A percentile compares a stretch with the other conserved stretches of the same genome.
Evolutionary conservation across 2,797 vertebrate species (phyloP).

Genomic region (Menidia menidia): DNA sequence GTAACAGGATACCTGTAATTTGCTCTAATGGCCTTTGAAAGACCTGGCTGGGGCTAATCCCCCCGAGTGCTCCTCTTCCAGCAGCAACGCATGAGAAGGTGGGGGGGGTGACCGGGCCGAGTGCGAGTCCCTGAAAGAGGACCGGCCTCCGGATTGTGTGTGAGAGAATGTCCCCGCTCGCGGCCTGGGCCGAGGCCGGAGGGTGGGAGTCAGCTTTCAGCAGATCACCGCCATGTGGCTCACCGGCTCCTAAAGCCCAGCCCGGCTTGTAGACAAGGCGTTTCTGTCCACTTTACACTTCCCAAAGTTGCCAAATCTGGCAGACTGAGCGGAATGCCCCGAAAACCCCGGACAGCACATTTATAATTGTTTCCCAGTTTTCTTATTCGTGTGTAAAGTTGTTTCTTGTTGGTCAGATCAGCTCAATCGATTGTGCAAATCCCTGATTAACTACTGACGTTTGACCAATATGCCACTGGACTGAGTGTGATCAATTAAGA

Average conservation of each 20-base stretch:
- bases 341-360: conserved; percentile 16
- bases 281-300: conserved; percentile 63
- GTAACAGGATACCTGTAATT: conserved; percentile 89
- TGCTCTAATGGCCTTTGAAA: conserved; percentile 89
- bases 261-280: conserved; percentile 52
- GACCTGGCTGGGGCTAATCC: conserved; percentile 86
- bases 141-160: conserved; percentile 80
- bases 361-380: conserved; percentile 39
- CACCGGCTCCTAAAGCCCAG: conserved; percentile 63
- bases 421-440: conserved; percentile 10
- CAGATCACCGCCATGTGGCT: conserved; percentile 70
- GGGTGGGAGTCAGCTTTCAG: conserved; percentile 80
- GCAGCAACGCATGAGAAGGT: conserved; percentile 78
- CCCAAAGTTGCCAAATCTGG: conserved; percentile 45
- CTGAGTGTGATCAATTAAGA: background rate
- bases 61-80: conserved; percentile 83
- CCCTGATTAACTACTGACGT: background rate
- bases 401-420: conserved; percentile 17
- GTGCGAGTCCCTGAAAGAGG: conserved; percentile 79
- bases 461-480: too few species aligned
- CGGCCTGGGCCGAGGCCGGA: conserved; percentile 66
- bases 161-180: conserved; percentile 81
- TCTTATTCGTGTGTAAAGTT: conserved; percentile 3
- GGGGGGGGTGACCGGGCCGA: conserved; percentile 75
- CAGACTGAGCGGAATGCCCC: conserved; percentile 10